Conservation (phyloP, 2,888 invertebrate species). For the Acronicta psi region DNA sequence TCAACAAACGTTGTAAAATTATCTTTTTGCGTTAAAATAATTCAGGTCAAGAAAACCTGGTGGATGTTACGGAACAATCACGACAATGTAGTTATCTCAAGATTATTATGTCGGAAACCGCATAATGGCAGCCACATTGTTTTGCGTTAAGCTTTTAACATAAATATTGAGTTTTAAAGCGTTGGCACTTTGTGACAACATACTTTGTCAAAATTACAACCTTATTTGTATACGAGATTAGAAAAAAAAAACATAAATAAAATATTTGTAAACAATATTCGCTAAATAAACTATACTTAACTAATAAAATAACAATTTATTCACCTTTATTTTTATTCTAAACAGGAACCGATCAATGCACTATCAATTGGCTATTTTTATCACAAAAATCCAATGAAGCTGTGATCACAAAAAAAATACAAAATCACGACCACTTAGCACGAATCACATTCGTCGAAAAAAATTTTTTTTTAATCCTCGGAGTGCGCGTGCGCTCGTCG, state of each 20-base stretch:
- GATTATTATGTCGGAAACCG: conserved; percentile 61
- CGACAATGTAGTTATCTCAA: conserved; percentile 37
- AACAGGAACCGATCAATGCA: conserved; percentile 41
- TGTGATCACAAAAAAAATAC: conserved; percentile 47
- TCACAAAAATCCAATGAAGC: conserved; percentile 67
- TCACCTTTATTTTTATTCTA: conserved; percentile 30
- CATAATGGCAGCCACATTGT: conserved; percentile 64
- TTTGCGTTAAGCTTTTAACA: conserved; percentile 38
- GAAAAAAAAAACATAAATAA: conserved; percentile 20
- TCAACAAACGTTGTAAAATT: background rate
- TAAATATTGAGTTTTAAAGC: conserved; percentile 12
- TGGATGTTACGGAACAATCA: conserved; percentile 41
- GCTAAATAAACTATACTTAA: no score
- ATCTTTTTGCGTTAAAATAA: conserved; percentile 4
- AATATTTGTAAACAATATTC: no score
- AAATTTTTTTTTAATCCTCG: background rate
- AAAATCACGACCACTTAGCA: conserved; percentile 55
- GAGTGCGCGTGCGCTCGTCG: conserved; percentile 65
- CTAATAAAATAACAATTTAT: conserved; percentile 1
- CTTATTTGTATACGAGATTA: background rate
- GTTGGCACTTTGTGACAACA: conserved; percentile 49
- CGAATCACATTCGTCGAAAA: conserved; percentile 44
- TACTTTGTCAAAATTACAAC: conserved; percentile 4
- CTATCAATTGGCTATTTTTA: conserved; percentile 63
- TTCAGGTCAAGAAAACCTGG: conserved; percentile 38